Evolutionary conservation across 2,113 vertebrate species (phyloP).

Genomic region (Podarcis cretensis): DNA sequence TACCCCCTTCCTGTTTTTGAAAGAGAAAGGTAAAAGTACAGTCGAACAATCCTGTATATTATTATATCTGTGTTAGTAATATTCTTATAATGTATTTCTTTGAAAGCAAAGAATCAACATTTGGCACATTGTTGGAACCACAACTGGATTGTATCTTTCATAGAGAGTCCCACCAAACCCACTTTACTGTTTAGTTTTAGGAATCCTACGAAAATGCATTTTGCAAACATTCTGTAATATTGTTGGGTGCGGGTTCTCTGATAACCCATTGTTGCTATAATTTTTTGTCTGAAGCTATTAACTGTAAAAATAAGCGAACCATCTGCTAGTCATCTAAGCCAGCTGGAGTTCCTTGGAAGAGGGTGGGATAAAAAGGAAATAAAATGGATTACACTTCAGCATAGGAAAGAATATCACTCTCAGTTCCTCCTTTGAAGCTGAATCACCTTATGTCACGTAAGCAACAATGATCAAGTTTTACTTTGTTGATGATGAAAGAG

Average conservation of each 20-base stretch:
- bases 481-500: not conserved
- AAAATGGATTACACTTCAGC: not conserved
- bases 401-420: no score
- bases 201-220: not conserved
- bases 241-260: not conserved
- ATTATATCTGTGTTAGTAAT: slow-evolving; percentile 19
- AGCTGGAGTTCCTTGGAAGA: not conserved
- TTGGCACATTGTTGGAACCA: not conserved
- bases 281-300: not conserved
- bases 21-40: slow-evolving; percentile 20
- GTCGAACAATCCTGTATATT: slow-evolving; percentile 23
- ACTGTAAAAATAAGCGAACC: not conserved
- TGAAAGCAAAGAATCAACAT: not conserved
- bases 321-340: not conserved
- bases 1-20: slow-evolving; percentile 79
- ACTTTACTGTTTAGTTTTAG: not conserved
- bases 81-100: not conserved
- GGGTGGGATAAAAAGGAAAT: no score
- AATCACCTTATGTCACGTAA: not conserved
- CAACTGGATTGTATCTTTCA: not conserved
- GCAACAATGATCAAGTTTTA: not conserved
- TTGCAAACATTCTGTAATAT: not conserved
- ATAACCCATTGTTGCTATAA: not conserved
- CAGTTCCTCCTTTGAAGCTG: no score
- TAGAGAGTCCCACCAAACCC: not conserved